Percentiles rank a stretch among this genome's conserved stretches.
phyloP scores from a whole-genome alignment of 2,113 vertebrate species.

The Centropristis striata region DNA sequence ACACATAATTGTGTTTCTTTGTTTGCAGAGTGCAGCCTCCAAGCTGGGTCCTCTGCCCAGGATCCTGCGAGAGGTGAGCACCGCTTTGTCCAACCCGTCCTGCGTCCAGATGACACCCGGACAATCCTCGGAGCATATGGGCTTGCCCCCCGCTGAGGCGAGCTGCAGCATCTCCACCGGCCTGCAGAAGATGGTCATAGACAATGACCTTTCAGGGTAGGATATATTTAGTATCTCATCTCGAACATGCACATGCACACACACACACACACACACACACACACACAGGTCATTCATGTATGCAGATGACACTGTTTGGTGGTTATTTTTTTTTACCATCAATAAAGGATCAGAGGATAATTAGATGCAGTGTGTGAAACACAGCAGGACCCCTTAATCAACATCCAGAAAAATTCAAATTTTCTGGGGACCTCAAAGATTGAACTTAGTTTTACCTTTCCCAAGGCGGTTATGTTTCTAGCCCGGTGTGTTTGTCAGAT shows the following conservation, averaged over 20 bases:
- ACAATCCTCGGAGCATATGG: conserved; percentile 83
- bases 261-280: too few species aligned
- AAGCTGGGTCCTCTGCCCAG: conserved; percentile 96
- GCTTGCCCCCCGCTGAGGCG: conserved; percentile 86
- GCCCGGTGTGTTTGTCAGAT: too few species aligned
- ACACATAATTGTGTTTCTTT: neutral
- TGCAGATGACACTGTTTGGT: neutral
- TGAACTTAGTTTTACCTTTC: neutral
- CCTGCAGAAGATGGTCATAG: conserved; percentile 98
- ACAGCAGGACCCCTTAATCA: neutral
- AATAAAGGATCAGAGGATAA: neutral
- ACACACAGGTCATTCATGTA: neutral
- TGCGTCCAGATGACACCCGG: conserved; percentile 86
- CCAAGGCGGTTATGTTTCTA: too few species aligned
- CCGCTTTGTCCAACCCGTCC: conserved; percentile 91
- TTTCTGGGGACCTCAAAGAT: neutral
- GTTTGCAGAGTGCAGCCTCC: conserved; percentile 87
- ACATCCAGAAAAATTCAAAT: neutral
- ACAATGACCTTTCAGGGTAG: conserved; percentile 95
- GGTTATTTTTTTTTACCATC: neutral
- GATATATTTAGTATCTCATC: neutral
- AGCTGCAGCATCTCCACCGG: conserved; percentile 92
- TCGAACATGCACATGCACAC: neutral
- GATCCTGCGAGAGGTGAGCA: conserved; percentile 94
- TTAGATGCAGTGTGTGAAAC: neutral